These are phyloP conservation scores for Tipula lateralis DNA, from an alignment of 2,888 invertebrate genomes.

Conservation along the genomic window DNA sequence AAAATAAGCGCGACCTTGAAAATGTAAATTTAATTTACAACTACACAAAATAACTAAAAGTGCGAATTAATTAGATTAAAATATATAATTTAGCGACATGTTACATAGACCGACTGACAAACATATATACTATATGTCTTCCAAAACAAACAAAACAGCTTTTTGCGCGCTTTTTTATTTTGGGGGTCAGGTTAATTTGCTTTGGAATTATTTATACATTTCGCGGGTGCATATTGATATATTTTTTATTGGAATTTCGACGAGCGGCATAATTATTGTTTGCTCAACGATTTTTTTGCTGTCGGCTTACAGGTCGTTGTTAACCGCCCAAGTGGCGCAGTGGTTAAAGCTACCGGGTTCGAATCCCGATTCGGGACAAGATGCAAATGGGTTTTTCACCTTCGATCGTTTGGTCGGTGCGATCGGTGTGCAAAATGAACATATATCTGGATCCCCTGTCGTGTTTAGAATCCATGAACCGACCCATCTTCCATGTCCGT, in stretches of 20 bases:
- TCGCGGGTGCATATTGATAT: neutral
- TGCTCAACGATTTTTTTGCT: too few relatives aligned
- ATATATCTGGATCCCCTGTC: too few relatives aligned
- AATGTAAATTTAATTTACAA: neutral
- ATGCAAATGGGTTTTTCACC: too few relatives aligned
- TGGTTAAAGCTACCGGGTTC: too few relatives aligned
- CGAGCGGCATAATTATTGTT: too few relatives aligned
- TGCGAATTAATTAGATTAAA: neutral
- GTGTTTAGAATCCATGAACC: too few relatives aligned
- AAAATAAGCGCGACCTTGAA: neutral
- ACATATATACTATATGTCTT: neutral
- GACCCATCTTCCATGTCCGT: too few relatives aligned
- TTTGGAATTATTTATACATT: neutral
- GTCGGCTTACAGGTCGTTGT: too few relatives aligned
- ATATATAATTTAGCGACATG: neutral
- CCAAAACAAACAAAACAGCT: neutral
- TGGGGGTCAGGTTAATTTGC: neutral
- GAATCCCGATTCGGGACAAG: too few relatives aligned
- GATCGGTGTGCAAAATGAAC: too few relatives aligned
- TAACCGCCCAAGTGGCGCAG: too few relatives aligned
- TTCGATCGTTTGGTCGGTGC: too few relatives aligned
- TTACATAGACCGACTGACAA: neutral
- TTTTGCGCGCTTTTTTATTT: neutral
- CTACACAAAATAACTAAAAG: neutral
- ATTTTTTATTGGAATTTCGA: neutral